Evolutionary conservation across 2,113 vertebrate species (phyloP).

Genomic region (Elachura formosa): DNA sequence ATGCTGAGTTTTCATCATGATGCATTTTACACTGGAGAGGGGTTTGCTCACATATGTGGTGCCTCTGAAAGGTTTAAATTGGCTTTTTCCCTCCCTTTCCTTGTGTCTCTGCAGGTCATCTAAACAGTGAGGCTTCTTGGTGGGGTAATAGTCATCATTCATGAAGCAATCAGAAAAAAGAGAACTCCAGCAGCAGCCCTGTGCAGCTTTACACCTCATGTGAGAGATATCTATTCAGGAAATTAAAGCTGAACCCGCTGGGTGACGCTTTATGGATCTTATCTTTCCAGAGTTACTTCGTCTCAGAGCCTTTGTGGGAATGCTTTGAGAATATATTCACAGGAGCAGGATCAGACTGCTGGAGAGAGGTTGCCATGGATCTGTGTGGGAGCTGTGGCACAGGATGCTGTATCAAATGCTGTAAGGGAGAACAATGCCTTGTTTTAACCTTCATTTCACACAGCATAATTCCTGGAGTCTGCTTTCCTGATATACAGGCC

Average conservation of each 20-base stretch:
- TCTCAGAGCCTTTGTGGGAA: not conserved
- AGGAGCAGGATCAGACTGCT: not conserved
- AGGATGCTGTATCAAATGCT: not conserved
- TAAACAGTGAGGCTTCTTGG: not conserved
- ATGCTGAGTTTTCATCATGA: not conserved
- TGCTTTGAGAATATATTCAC: not conserved
- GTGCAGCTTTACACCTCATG: not conserved
- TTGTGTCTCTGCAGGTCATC: not conserved
- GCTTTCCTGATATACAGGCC: not conserved
- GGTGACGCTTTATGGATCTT: not conserved
- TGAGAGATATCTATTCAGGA: not conserved
- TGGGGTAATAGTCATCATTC: not conserved
- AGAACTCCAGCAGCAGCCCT: not conserved
- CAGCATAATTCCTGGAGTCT: not conserved
- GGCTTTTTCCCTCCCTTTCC: not conserved
- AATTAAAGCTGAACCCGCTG: not conserved
- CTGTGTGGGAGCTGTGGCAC: not conserved
- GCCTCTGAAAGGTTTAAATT: not conserved
- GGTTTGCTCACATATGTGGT: accelerated
- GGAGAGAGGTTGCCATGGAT: not conserved
- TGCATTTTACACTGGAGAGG: not conserved
- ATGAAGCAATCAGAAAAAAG: not conserved
- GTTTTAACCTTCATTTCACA: not conserved
- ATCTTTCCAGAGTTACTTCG: not conserved
- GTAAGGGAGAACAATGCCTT: not conserved